These are phyloP conservation scores for Scaptomyza cyrtandrae DNA, from an alignment of 2,888 invertebrate genomes.

Conservation along the genomic window DNA sequence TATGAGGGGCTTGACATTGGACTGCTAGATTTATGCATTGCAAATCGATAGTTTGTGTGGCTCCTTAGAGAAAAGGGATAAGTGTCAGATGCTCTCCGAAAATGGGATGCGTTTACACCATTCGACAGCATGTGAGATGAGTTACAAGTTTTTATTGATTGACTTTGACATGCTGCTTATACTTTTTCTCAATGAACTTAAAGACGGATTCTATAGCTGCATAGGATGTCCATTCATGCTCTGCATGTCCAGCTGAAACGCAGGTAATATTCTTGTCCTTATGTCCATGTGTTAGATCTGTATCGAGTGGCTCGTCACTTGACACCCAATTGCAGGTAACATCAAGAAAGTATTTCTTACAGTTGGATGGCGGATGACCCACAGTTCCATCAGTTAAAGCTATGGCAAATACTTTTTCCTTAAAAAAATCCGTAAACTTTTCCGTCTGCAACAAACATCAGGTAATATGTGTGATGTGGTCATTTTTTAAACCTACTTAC, in stretches of 20 bases:
- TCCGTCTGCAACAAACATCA: constrained; percentile 83
- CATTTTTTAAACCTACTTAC: constrained; percentile 79
- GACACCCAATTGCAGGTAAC: constrained; percentile 88
- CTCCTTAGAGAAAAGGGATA: constrained; percentile 76
- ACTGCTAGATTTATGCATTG: constrained; percentile 70
- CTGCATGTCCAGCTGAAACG: constrained; percentile 88
- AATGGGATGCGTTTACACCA: constrained; percentile 18
- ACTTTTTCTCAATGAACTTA: constrained; percentile 86
- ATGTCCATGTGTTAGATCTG: constrained; percentile 80
- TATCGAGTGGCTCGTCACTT: constrained; percentile 86
- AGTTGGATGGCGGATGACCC: constrained; percentile 56
- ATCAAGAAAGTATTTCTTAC: constrained; percentile 49
- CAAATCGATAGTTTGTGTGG: constrained; percentile 72
- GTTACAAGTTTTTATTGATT: constrained; percentile 22
- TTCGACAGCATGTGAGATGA: constrained; percentile 22
- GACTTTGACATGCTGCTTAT: constrained; percentile 41
- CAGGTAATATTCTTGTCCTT: constrained; percentile 85
- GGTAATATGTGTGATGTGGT: neutral
- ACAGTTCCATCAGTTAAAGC: constrained; percentile 92
- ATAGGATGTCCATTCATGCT: constrained; percentile 90
- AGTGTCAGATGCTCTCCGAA: constrained; percentile 59
- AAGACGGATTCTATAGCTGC: constrained; percentile 88
- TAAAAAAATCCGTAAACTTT: constrained; percentile 86
- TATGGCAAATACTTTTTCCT: constrained; percentile 89
- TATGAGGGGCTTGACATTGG: constrained; percentile 30